These are phyloP conservation scores for Thysanoteuthis rhombus DNA, from an alignment of 2,888 invertebrate genomes.

Conservation along the genomic window DNA sequence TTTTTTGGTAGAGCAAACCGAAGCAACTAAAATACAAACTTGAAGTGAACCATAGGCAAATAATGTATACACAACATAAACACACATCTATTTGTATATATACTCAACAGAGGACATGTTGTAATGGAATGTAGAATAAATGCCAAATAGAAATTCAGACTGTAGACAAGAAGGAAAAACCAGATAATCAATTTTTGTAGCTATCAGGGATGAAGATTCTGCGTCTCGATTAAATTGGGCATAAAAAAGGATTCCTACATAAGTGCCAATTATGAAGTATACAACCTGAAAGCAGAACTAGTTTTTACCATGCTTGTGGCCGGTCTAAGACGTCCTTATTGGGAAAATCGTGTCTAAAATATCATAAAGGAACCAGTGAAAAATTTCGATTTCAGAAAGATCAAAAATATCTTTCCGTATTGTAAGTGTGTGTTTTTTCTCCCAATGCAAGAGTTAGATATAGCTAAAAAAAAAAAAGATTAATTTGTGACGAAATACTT, in stretches of 20 bases:
- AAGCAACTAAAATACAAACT: too few species aligned
- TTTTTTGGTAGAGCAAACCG: too few species aligned
- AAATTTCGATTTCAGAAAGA: too few species aligned
- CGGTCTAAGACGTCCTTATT: neutral
- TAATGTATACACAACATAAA: neutral
- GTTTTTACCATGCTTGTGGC: neutral
- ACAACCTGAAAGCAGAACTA: neutral
- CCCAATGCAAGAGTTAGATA: too few species aligned
- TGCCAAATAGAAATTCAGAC: neutral
- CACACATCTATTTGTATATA: neutral
- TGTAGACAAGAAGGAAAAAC: neutral
- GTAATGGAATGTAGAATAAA: neutral
- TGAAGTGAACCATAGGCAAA: too few species aligned
- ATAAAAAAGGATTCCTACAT: neutral
- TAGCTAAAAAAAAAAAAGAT: too few species aligned
- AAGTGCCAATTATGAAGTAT: neutral
- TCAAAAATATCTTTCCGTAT: too few species aligned
- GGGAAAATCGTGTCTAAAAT: neutral
- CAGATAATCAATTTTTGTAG: neutral
- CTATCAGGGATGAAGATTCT: neutral
- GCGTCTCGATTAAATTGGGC: neutral
- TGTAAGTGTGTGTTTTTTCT: too few species aligned
- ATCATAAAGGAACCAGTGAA: too few species aligned
- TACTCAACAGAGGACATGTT: neutral
- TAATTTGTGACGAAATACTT: too few species aligned